phyloP scores from a whole-genome alignment of 2,113 vertebrate species.

The Pseudopodoces humilis region DNA sequence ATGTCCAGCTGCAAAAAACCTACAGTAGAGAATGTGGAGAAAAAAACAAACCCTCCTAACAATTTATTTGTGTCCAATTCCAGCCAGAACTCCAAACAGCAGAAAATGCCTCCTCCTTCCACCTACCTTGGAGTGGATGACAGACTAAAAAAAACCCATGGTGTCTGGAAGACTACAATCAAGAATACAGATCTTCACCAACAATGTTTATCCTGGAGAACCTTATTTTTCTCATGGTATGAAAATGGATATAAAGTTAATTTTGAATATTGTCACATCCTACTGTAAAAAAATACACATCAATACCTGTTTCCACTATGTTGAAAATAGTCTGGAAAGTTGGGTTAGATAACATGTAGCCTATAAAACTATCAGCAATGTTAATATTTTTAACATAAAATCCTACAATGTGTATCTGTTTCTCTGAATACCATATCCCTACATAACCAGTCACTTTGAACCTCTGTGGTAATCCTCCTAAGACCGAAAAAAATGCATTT shows the following conservation, averaged over 20 bases:
- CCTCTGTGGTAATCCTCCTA: neutral
- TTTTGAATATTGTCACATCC: neutral
- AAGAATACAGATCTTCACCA: neutral
- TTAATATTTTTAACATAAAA: neutral
- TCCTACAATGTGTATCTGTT: neutral
- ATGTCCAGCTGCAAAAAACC: neutral
- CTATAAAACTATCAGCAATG: neutral
- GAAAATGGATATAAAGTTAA: neutral
- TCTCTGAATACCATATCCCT: neutral
- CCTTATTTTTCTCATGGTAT: neutral
- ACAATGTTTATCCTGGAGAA: neutral
- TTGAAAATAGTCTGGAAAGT: neutral
- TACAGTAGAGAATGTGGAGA: neutral
- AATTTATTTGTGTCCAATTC: neutral
- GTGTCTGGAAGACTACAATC: neutral
- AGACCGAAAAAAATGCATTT: neutral
- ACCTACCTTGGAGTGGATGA: neutral
- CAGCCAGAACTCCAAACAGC: neutral
- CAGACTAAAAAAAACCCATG: neutral
- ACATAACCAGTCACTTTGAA: constrained; percentile 37
- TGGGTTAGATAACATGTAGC: neutral
- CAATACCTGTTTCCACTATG: neutral
- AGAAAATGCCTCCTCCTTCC: neutral
- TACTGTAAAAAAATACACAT: neutral
- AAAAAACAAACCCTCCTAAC: neutral